Evolutionary conservation across 2,113 vertebrate genomes (phyloP).

Genomic region (Rhinoderma darwinii): DNA sequence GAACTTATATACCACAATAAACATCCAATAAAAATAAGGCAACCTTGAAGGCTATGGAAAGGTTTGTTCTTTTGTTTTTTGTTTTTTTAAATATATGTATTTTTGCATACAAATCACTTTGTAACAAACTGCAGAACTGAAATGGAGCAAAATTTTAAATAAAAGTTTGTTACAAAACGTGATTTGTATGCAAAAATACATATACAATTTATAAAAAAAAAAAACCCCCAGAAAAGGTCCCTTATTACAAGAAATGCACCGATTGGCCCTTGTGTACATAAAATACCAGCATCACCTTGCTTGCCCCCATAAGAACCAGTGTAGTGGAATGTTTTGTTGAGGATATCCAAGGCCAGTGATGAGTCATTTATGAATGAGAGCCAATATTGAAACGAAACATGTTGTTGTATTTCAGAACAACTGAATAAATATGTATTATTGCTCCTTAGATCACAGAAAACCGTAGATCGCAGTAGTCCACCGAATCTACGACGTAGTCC

Average conservation of each 20-base stretch:
- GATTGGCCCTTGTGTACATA: neutral
- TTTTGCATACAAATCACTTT: too few relatives aligned
- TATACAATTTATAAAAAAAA: neutral
- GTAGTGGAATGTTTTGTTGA: neutral
- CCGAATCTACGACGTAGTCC: too few relatives aligned
- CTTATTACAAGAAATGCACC: neutral
- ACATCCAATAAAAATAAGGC: neutral
- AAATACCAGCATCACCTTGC: neutral
- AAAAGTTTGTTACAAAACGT: too few relatives aligned
- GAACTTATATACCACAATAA: too few relatives aligned
- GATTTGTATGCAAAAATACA: too few relatives aligned
- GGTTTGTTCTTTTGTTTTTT: too few relatives aligned
- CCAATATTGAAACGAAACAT: neutral
- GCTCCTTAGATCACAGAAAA: too few relatives aligned
- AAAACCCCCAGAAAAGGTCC: neutral
- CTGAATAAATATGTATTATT: neutral
- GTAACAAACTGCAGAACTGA: too few relatives aligned
- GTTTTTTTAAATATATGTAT: too few relatives aligned
- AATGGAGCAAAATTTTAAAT: too few relatives aligned
- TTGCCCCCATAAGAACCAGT: neutral
- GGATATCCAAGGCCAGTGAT: neutral
- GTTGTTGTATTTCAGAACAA: neutral
- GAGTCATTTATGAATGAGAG: neutral
- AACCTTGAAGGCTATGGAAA: too few relatives aligned
- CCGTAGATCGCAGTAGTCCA: too few relatives aligned